Evolutionary conservation across 2,113 vertebrate genomes (phyloP).

Genomic region (Gasterosteus aculeatus): DNA sequence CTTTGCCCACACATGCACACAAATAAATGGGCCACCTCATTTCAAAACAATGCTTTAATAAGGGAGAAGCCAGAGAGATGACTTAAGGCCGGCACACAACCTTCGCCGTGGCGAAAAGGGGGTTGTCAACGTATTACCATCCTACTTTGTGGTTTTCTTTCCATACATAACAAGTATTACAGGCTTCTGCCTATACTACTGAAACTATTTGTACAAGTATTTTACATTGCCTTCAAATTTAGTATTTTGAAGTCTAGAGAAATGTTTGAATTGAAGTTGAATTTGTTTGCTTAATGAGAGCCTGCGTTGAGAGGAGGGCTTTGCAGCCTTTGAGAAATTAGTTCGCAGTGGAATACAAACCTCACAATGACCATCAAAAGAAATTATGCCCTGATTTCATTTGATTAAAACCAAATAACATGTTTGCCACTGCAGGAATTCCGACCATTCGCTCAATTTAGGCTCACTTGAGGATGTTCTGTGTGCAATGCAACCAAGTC

Average conservation of each 20-base stretch:
- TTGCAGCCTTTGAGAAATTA: background rate
- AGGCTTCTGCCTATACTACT: background rate
- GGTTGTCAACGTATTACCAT: slow-evolving; percentile 24
- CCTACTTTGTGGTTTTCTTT: slow-evolving; percentile 12
- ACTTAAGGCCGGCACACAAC: slow-evolving; percentile 23
- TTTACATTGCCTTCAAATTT: slow-evolving; percentile 6
- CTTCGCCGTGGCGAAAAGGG: slow-evolving; percentile 25
- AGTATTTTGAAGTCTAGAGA: slow-evolving; percentile 5
- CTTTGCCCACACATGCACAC: slow-evolving; percentile 35
- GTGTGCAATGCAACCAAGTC: background rate
- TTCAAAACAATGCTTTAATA: slow-evolving; percentile 59
- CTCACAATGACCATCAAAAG: background rate
- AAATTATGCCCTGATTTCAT: background rate
- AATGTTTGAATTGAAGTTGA: background rate
- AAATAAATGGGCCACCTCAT: slow-evolving; percentile 60
- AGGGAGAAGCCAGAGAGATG: slow-evolving; percentile 26
- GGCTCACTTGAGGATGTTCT: background rate
- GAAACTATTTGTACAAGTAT: slow-evolving; percentile 7
- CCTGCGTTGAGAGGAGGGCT: background rate
- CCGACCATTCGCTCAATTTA: slow-evolving; percentile 3
- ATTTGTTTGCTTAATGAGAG: slow-evolving; percentile 14
- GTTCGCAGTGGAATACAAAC: slow-evolving; percentile 2
- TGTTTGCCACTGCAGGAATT: background rate
- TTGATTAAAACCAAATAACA: background rate
- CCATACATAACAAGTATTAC: slow-evolving; percentile 6